Percentiles rank a stretch among this genome's conserved stretches.
Conservation (phyloP, 1,140 invertebrate species). For the Drosophila santomea region DNA sequence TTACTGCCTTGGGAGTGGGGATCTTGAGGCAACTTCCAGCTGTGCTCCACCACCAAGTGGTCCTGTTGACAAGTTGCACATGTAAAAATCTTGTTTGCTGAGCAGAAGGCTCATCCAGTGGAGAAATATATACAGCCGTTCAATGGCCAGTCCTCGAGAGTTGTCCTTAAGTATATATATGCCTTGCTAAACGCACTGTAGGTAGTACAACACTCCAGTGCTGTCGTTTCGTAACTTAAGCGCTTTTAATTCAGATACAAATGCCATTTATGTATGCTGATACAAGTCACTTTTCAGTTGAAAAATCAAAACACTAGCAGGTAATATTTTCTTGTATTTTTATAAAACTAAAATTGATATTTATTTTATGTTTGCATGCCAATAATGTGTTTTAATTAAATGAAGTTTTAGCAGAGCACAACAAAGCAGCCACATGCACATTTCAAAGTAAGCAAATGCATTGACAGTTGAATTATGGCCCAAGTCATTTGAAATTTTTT, state of each 20-base stretch:
- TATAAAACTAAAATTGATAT: not conserved
- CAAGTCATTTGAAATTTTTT: slow-evolving; percentile 75
- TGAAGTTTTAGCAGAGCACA: slow-evolving; percentile 48
- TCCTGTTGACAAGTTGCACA: slow-evolving; percentile 15
- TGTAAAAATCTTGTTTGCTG: slow-evolving; percentile 31
- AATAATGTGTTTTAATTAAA: slow-evolving; percentile 35
- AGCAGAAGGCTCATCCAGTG: not conserved
- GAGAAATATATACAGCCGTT: slow-evolving; percentile 5
- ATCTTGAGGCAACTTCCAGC: slow-evolving; percentile 11
- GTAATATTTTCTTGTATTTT: no score
- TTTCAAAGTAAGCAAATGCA: slow-evolving; percentile 76
- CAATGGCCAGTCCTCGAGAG: not conserved
- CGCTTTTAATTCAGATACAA: no score
- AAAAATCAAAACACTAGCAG: not conserved
- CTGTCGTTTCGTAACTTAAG: no score
- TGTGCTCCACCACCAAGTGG: slow-evolving; percentile 8
- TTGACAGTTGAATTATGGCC: slow-evolving; percentile 76
- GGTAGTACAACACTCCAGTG: no score
- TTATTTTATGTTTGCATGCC: not conserved
- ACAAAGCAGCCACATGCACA: slow-evolving; percentile 70
- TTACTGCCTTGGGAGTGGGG: slow-evolving; percentile 18
- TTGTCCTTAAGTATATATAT: no score
- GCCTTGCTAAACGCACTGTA: no score
- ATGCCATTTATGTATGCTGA: no score
- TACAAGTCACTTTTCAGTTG: not conserved